These are phyloP conservation scores for Malurus elegans DNA, from an alignment of 2,113 vertebrate genomes.

Conservation along the genomic window DNA sequence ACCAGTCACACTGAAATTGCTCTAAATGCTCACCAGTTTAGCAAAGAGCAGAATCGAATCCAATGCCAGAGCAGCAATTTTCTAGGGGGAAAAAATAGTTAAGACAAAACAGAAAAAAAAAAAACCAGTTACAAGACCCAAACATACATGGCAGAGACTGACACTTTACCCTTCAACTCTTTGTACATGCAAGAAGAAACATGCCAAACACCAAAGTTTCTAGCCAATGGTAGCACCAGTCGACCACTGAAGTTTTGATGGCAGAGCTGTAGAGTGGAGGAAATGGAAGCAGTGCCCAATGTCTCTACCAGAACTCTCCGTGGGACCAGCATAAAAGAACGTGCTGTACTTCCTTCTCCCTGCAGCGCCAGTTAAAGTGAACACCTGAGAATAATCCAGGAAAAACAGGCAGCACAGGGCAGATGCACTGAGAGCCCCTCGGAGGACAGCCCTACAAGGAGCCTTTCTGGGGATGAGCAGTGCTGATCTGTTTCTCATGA, in stretches of 20 bases:
- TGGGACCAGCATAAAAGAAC: not conserved
- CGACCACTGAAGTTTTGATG: not conserved
- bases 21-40: not conserved
- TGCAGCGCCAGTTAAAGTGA: not conserved
- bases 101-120: not conserved
- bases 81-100: accelerated
- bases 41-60: not conserved
- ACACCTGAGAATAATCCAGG: accelerated
- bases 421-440: accelerated
- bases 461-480: not conserved
- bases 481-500: not conserved
- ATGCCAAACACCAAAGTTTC: accelerated
- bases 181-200: not conserved
- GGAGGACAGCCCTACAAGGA: not conserved
- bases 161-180: not conserved
- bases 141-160: not conserved
- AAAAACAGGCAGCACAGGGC: not conserved
- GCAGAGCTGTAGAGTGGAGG: not conserved
- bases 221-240: not conserved
- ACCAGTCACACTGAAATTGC: not conserved
- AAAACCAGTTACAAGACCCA: not conserved
- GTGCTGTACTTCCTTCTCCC: not conserved
- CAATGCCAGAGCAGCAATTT: not conserved
- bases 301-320: not conserved
- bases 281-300: not conserved